A percentile compares a stretch with the other conserved stretches of the same genome.
Conservation (phyloP, 2,888 invertebrate species). For the Chymomyza caudatula region DNA sequence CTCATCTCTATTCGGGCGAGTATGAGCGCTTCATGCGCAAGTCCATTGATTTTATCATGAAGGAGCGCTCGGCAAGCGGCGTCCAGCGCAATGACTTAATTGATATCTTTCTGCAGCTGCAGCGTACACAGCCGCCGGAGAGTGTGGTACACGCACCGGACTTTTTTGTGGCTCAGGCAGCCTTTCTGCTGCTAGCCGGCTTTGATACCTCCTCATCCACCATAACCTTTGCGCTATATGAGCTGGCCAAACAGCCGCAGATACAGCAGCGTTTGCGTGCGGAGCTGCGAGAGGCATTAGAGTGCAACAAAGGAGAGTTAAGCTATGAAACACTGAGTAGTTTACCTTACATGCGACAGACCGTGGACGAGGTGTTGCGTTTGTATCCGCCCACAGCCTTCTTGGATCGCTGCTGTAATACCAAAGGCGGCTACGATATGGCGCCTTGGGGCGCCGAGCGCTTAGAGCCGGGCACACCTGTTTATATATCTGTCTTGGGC, state of each 20-base stretch:
- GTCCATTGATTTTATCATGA: constrained; percentile 76
- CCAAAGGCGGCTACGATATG: constrained; percentile 57
- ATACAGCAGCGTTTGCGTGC: constrained; percentile 75
- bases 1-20: constrained; percentile 66
- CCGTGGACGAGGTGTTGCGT: constrained; percentile 73
- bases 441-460: constrained; percentile 46
- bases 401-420: constrained; percentile 72
- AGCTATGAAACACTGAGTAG: constrained; percentile 76
- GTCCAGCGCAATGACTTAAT: constrained; percentile 78
- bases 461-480: constrained; percentile 69
- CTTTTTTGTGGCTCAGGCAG: constrained; percentile 73
- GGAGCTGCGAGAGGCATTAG: constrained; percentile 74
- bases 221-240: constrained; percentile 77
- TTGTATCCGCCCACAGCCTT: constrained; percentile 75
- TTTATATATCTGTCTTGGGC: constrained; percentile 71
- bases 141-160: constrained; percentile 60
- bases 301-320: constrained; percentile 59
- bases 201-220: constrained; percentile 76
- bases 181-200: constrained; percentile 72
- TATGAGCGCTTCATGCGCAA: constrained; percentile 74
- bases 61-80: constrained; percentile 74
- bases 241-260: constrained; percentile 74
- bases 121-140: constrained; percentile 48
- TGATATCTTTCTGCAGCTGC: constrained; percentile 78
- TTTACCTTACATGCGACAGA: constrained; percentile 78